Conservation (phyloP, 2,888 invertebrate species). For the Philaethria dido region DNA sequence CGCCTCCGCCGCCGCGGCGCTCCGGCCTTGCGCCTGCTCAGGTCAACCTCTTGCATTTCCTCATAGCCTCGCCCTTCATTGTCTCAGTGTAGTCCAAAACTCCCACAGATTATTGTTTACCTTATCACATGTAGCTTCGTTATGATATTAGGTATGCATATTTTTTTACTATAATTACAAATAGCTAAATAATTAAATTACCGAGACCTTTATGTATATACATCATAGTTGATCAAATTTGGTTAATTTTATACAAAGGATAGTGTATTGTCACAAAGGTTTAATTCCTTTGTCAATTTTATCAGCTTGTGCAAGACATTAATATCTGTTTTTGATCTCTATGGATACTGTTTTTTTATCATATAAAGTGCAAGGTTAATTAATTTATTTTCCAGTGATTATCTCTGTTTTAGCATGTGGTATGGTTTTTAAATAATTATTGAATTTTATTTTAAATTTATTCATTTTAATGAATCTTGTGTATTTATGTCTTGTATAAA, state of each 20-base stretch:
- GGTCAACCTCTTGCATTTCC: conserved; percentile 64
- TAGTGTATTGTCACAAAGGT: conserved; percentile 77
- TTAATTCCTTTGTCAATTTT: conserved; percentile 67
- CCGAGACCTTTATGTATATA: conserved; percentile 80
- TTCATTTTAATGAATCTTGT: conserved; percentile 75
- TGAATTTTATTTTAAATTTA: no score
- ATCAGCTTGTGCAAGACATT: conserved; percentile 60
- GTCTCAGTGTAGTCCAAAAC: conserved; percentile 63
- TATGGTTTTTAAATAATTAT: no score
- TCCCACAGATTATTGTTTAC: conserved; percentile 71
- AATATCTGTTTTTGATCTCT: conserved; percentile 73
- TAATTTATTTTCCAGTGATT: conserved; percentile 63
- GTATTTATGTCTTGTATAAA: conserved; percentile 80
- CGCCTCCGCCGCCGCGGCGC: conserved; percentile 49
- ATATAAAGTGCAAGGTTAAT: conserved; percentile 66
- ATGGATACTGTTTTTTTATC: conserved; percentile 68
- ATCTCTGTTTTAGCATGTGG: conserved; percentile 62
- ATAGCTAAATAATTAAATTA: conserved; percentile 71
- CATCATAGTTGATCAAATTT: conserved; percentile 78
- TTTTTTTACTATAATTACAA: conserved; percentile 80
- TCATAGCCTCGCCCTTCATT: conserved; percentile 69
- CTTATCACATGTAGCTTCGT: conserved; percentile 81
- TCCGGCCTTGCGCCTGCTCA: conserved; percentile 52
- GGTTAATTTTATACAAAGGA: conserved; percentile 81
- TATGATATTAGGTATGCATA: conserved; percentile 83